These are phyloP conservation scores for Fabriciana adippe DNA, from an alignment of 2,888 invertebrate genomes.

Conservation along the genomic window DNA sequence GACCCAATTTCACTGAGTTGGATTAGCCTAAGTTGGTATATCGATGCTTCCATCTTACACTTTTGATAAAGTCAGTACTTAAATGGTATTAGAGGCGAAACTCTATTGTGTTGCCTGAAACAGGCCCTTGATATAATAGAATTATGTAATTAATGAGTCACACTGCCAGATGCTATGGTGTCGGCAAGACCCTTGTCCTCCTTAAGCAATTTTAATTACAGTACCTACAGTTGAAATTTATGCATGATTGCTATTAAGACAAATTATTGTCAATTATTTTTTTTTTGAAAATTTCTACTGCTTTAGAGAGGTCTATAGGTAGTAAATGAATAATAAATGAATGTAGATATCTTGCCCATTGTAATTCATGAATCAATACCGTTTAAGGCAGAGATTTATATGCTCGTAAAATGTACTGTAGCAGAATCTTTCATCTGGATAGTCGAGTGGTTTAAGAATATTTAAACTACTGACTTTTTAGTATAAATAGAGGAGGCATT, in stretches of 20 bases:
- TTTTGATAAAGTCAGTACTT: constrained; percentile 31
- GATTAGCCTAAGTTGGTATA: constrained; percentile 51
- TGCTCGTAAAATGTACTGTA: not conserved
- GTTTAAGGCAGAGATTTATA: not conserved
- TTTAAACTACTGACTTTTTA: too few relatives aligned
- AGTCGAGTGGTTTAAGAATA: too few relatives aligned
- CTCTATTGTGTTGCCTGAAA: constrained; percentile 30
- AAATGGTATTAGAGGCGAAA: constrained; percentile 17
- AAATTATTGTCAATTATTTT: not conserved
- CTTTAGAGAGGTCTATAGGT: too few relatives aligned
- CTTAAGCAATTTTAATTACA: not conserved
- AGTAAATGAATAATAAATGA: too few relatives aligned
- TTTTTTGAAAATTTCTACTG: not conserved
- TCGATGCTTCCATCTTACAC: constrained; percentile 51
- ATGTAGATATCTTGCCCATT: too few relatives aligned
- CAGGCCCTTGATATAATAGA: constrained; percentile 25
- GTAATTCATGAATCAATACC: not conserved
- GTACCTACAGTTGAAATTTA: not conserved
- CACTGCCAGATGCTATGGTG: constrained; percentile 29
- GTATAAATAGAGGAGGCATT: too few relatives aligned
- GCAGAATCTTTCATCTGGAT: too few relatives aligned
- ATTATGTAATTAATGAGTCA: constrained; percentile 33
- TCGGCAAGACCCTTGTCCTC: constrained; percentile 2
- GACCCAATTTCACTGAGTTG: constrained; percentile 57
- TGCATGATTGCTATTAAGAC: not conserved